Conservation (phyloP, 2,113 vertebrate genomes). For the Emydura subglobosa region DNA sequence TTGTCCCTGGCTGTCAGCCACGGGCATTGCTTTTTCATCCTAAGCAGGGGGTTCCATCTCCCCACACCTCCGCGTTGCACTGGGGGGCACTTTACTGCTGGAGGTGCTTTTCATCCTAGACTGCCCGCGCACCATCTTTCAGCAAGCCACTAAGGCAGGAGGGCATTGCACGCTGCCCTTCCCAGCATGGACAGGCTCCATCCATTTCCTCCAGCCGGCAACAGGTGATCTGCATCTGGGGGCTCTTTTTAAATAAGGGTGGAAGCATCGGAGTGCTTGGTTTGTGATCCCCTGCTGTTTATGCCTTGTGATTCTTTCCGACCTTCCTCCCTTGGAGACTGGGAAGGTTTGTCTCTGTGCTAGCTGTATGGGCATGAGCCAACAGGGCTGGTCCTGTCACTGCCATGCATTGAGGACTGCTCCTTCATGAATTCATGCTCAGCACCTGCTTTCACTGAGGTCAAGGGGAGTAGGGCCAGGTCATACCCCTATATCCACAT, state of each 20-base stretch:
- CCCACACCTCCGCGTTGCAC: background rate
- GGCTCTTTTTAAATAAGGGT: conserved; percentile 62
- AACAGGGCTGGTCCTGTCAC: background rate
- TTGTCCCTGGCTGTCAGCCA: background rate
- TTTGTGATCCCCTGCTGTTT: conserved; percentile 29
- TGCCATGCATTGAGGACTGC: background rate
- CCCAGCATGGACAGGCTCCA: conserved; percentile 66
- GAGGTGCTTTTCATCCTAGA: conserved; percentile 31
- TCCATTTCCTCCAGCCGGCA: conserved; percentile 60
- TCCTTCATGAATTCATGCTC: background rate
- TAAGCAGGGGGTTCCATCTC: background rate
- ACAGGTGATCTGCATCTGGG: conserved; percentile 62
- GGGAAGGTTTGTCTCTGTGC: background rate
- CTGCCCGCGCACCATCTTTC: conserved; percentile 54
- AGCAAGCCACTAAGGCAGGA: conserved; percentile 67
- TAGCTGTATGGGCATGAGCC: no score
- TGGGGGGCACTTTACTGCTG: conserved; percentile 10
- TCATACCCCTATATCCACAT: background rate
- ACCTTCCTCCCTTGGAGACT: background rate
- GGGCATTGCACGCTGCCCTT: conserved; percentile 50
- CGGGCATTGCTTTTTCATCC: background rate
- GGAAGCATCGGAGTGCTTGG: conserved; percentile 46
- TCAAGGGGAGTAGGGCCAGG: background rate
- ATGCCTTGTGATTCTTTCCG: background rate
- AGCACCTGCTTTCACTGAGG: background rate